Conservation (phyloP, 2,797 vertebrate species). For the Poliocrania exsul region DNA sequence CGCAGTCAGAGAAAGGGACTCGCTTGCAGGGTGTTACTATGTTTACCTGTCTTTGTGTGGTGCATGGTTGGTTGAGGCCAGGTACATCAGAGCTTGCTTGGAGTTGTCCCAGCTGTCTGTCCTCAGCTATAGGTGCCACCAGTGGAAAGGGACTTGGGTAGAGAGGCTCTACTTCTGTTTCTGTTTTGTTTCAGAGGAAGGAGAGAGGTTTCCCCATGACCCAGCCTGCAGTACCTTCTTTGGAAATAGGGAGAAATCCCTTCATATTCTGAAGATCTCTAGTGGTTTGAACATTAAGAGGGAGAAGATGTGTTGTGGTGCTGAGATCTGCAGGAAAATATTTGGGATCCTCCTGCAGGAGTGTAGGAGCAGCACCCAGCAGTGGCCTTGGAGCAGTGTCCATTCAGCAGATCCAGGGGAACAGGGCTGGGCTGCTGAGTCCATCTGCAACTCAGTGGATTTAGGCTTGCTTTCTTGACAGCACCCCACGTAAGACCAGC, state of each 20-base stretch:
- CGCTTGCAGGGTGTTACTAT: fast-evolving
- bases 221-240: background rate
- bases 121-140: background rate
- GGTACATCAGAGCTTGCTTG: background rate
- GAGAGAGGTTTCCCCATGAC: background rate
- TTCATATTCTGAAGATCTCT: background rate
- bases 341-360: background rate
- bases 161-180: background rate
- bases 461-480: background rate
- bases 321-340: background rate
- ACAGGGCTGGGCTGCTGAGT: background rate
- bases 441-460: background rate
- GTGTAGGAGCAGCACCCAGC: background rate
- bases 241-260: background rate
- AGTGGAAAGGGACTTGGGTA: background rate
- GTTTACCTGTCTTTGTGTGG: background rate
- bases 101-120: background rate
- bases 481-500: background rate
- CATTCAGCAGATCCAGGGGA: background rate
- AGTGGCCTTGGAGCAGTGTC: background rate
- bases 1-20: background rate
- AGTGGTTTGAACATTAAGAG: background rate
- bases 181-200: background rate
- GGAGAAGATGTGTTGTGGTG: fast-evolving
- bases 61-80: fast-evolving